A percentile compares a stretch with the other conserved stretches of the same genome.
phyloP scores from a whole-genome alignment of 1,140 invertebrate species.

The Zophobas atratus region DNA sequence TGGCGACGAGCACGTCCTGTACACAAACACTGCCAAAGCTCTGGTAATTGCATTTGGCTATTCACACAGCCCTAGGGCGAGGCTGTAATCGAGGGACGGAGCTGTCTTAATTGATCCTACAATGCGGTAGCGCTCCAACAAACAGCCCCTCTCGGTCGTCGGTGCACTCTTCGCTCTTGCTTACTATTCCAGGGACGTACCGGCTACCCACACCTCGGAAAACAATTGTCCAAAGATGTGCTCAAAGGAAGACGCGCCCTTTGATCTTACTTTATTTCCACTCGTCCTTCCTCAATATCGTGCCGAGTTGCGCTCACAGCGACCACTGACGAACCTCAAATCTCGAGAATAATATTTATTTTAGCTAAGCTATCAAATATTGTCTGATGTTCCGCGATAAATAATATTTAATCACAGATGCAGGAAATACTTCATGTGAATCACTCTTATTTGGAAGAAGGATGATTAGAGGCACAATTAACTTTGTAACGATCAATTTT shows the following conservation, averaged over 20 bases:
- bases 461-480: too few species aligned
- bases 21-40: conserved; percentile 57
- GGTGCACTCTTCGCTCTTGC: conserved; percentile 22
- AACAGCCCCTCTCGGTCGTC: conserved; percentile 45
- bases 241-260: conserved; percentile 42
- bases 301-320: neutral
- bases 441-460: too few species aligned
- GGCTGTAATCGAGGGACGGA: conserved; percentile 58
- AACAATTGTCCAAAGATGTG: conserved; percentile 38
- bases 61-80: conserved; percentile 59
- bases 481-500: too few species aligned
- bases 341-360: conserved; percentile 6
- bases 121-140: conserved; percentile 56
- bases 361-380: neutral
- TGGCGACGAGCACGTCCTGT: conserved; percentile 53
- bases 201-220: conserved; percentile 37
- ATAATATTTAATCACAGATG: conserved; percentile 21
- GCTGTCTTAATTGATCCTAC: conserved; percentile 61
- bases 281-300: conserved; percentile 9
- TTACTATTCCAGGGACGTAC: conserved; percentile 45
- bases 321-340: neutral
- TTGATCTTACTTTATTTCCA: conserved; percentile 39
- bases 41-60: conserved; percentile 61
- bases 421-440: too few species aligned
- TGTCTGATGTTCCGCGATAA: neutral